Evolutionary conservation across 2,888 invertebrate genomes (phyloP).

Genomic region (Ornithoptera priamus): DNA sequence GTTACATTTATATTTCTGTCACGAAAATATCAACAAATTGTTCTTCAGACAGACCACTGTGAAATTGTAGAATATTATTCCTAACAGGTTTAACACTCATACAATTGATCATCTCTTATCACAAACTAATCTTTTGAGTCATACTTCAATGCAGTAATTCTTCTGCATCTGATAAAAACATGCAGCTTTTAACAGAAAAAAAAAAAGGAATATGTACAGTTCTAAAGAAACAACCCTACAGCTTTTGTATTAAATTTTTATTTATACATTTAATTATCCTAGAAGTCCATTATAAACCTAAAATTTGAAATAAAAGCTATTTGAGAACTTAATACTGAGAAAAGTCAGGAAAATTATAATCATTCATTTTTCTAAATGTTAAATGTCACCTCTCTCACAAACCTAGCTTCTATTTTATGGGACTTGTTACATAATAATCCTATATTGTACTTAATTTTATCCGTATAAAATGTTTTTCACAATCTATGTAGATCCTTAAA

Average conservation of each 20-base stretch:
- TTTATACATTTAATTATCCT: constrained; percentile 66
- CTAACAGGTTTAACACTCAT: neutral
- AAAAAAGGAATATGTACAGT: constrained; percentile 68
- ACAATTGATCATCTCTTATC: neutral
- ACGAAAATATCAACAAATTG: neutral
- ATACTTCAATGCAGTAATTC: constrained; percentile 3
- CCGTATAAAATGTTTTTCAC: constrained; percentile 65
- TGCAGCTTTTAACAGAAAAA: constrained; percentile 22
- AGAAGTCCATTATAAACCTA: constrained; percentile 65
- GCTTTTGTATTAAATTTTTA: constrained; percentile 67
- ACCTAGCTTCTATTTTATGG: constrained; percentile 65
- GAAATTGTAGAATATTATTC: neutral
- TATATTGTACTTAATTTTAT: constrained; percentile 72
- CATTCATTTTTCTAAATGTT: constrained; percentile 47
- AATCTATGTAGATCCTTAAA: constrained; percentile 66
- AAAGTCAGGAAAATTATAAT: constrained; percentile 60
- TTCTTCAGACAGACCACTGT: neutral
- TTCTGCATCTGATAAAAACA: constrained; percentile 7
- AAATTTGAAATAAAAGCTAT: constrained; percentile 59
- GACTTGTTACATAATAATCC: constrained; percentile 66
- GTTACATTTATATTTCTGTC: neutral
- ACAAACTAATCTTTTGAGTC: neutral
- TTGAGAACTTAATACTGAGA: constrained; percentile 78
- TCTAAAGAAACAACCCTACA: constrained; percentile 77
- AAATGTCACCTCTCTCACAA: constrained; percentile 55